Conservation (phyloP, 2,888 invertebrate genomes). For the Tolmerus cingulatus region DNA sequence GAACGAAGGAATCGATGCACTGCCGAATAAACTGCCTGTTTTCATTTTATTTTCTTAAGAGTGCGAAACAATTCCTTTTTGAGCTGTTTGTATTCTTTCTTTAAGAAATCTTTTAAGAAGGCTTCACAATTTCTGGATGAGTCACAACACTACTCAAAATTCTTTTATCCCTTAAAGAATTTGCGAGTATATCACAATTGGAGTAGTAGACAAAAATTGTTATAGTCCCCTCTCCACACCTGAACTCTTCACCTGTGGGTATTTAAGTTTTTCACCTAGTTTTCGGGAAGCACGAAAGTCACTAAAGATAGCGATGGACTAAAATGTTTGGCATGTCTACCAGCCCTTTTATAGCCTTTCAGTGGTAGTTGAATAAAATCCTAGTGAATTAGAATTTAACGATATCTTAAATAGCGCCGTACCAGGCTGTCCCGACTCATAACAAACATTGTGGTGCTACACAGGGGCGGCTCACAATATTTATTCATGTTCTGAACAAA, state of each 20-base stretch:
- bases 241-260: neutral
- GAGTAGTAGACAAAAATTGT: neutral
- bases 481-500: neutral
- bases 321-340: neutral
- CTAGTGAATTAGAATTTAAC: slow-evolving; percentile 24
- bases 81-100: neutral
- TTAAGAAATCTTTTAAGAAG: neutral
- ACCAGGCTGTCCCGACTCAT: slow-evolving; percentile 6
- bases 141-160: neutral
- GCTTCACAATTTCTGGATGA: neutral
- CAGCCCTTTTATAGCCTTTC: slow-evolving; percentile 21
- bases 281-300: slow-evolving; percentile 16
- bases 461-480: slow-evolving; percentile 8
- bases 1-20: slow-evolving; percentile 22
- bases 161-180: neutral
- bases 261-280: neutral
- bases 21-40: slow-evolving; percentile 56
- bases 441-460: neutral
- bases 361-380: neutral
- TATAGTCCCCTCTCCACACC: neutral
- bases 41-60: slow-evolving; percentile 56
- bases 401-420: slow-evolving; percentile 21
- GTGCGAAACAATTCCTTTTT: neutral
- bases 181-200: neutral
- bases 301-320: slow-evolving; percentile 15